These are phyloP conservation scores for Diplolepis rosae DNA, from an alignment of 2,888 invertebrate genomes.

Conservation along the genomic window DNA sequence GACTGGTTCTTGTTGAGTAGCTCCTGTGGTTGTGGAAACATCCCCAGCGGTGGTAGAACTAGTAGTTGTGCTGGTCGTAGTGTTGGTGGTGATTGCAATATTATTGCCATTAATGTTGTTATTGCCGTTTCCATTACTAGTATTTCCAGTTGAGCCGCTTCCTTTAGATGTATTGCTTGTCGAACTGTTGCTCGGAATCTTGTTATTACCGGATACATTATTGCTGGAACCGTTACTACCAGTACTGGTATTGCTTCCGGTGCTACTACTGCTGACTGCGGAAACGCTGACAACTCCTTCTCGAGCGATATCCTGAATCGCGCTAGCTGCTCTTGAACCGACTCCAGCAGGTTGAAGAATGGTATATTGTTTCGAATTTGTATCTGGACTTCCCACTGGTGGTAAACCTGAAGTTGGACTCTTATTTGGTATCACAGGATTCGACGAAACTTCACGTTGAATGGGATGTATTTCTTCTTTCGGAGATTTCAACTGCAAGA, in stretches of 20 bases:
- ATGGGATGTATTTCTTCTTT: constrained; percentile 66
- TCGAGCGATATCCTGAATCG: constrained; percentile 84
- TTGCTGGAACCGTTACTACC: constrained; percentile 67
- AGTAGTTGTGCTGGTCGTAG: constrained; percentile 61
- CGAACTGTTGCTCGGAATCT: constrained; percentile 46
- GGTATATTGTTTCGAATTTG: constrained; percentile 86
- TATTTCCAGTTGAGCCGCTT: constrained; percentile 34
- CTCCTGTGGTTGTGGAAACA: constrained; percentile 59
- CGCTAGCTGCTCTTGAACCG: constrained; percentile 87
- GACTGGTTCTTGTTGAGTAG: constrained; percentile 59
- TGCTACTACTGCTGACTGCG: constrained; percentile 73
- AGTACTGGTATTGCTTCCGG: constrained; percentile 57
- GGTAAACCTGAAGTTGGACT: constrained; percentile 61
- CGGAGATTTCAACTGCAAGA: constrained; percentile 74
- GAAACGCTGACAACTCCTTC: constrained; percentile 80
- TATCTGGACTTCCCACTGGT: constrained; percentile 74
- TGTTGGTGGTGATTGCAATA: constrained; percentile 58
- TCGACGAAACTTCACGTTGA: constrained; percentile 54
- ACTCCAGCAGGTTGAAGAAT: constrained; percentile 89
- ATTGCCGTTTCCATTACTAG: constrained; percentile 43
- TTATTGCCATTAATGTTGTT: constrained; percentile 45
- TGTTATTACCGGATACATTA: constrained; percentile 67
- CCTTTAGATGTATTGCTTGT: constrained; percentile 48
- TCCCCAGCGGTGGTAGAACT: constrained; percentile 61
- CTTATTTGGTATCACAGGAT: constrained; percentile 59